Base-by-base conservation (phyloP, 1,140 invertebrate genomes). In the Augochlora pura region DNA sequence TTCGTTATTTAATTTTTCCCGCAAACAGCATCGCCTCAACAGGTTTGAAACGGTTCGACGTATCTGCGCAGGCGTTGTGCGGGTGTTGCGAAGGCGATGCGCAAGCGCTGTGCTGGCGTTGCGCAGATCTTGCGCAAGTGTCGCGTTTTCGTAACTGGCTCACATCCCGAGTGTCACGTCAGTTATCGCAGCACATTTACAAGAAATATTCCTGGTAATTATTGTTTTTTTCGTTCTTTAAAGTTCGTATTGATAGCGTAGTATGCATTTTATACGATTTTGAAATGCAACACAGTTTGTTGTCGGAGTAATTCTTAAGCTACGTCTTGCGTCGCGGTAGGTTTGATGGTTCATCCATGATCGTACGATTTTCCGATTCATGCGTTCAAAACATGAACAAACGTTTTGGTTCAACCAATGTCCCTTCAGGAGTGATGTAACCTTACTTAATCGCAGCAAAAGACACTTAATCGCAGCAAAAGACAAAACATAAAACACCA, bases 371-470 rank as follows among this genome's bases (percentile, higher is more conserved):
- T 7, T 38, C 46, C 42, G 23, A 21, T 42, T n/a, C 25, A 32
- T 21, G 52, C 7, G 18, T 23, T 39, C 38, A 49, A 38, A 38
- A 77, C 49, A 39, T 49, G 23, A 49, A 21, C 49, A 42, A 70
- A 77, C 42, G 32, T 77, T 57, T 42, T n/a, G 59, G 52, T 60
- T 10, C 77, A 62, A 79, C 77, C 60, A 64, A 62, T 79, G 70
- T 73, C 77, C 77, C 66, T 79, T 77, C 32, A 18, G 14, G 23
- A 8, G 27, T 79, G 77, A 79, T 73, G 77, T 73, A 73, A n/a
- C n/a, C n/a, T n/a, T n/a, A 79, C 32, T 73, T 49, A 18, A 23
- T 46, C 25, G 32, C 62, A 12, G 42, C 27, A 59, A 77, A 74
- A 79, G 69, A 79, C 62, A 79, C 49, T 38, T 38, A 63, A 18